phyloP scores from a whole-genome alignment of 2,113 vertebrate species.

The Orycteropus afer region DNA sequence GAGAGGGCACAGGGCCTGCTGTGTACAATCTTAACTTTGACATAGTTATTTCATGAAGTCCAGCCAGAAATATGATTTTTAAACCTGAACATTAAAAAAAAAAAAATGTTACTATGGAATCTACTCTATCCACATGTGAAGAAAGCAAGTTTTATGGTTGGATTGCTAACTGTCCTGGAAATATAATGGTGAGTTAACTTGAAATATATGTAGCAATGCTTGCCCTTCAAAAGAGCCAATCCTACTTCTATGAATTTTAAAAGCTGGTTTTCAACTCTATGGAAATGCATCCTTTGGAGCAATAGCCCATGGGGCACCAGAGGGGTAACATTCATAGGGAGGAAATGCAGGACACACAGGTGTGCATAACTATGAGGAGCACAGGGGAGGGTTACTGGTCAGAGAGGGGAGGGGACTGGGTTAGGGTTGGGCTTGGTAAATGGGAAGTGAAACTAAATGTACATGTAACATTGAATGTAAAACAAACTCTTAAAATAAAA shows the following conservation, averaged over 20 bases:
- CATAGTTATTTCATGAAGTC: conserved; percentile 51
- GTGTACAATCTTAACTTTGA: conserved; percentile 44
- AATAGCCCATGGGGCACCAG: too few relatives aligned
- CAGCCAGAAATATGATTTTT: conserved; percentile 63
- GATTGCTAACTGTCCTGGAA: conserved; percentile 33
- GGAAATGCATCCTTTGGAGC: too few relatives aligned
- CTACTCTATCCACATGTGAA: not conserved
- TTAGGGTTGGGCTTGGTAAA: too few relatives aligned
- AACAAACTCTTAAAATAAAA: too few relatives aligned
- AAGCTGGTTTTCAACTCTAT: too few relatives aligned
- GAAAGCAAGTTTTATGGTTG: not conserved
- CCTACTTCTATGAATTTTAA: not conserved
- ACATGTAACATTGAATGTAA: too few relatives aligned
- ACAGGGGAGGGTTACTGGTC: too few relatives aligned
- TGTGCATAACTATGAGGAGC: too few relatives aligned
- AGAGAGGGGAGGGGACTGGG: too few relatives aligned
- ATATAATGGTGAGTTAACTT: not conserved
- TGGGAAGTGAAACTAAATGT: too few relatives aligned
- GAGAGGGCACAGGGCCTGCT: conserved; percentile 35
- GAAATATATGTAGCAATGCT: not conserved
- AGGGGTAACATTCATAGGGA: too few relatives aligned
- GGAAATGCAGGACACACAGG: too few relatives aligned
- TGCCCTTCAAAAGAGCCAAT: not conserved
- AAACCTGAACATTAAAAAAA: conserved; percentile 14
- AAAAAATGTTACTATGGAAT: conserved; percentile 36